These are phyloP conservation scores for Minunthozetes semirufus DNA, from an alignment of 2,888 invertebrate species.

Conservation along the genomic window DNA sequence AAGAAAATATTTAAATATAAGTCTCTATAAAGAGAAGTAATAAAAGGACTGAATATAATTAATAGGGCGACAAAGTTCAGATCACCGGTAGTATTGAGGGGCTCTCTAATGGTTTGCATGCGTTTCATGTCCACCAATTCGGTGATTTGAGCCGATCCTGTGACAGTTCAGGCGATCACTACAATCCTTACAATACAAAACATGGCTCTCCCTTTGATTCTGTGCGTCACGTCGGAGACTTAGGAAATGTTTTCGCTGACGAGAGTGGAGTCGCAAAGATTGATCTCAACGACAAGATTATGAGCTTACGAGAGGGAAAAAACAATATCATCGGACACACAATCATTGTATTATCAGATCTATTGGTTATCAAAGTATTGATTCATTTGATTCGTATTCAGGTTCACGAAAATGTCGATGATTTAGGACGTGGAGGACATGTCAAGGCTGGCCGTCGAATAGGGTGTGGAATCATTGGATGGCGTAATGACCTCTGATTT, in stretches of 20 bases:
- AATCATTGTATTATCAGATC: too few relatives aligned
- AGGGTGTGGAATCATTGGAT: too few relatives aligned
- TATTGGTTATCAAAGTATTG: too few relatives aligned
- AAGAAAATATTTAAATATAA: too few relatives aligned
- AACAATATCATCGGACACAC: conserved; percentile 66
- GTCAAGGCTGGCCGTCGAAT: too few relatives aligned
- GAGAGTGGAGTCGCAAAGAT: conserved; percentile 61
- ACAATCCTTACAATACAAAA: conserved; percentile 71
- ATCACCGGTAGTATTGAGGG: conserved; percentile 74
- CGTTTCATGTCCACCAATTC: conserved; percentile 93
- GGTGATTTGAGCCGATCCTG: conserved; percentile 92
- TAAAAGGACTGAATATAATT: too few relatives aligned
- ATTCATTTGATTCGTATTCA: too few relatives aligned
- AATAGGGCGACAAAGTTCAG: conserved; percentile 44
- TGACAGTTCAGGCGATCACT: conserved; percentile 88
- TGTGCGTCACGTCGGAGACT: conserved; percentile 36
- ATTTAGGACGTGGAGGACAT: too few relatives aligned
- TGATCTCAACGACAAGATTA: conserved; percentile 57
- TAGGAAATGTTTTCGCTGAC: conserved; percentile 67
- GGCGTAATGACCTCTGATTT: too few relatives aligned
- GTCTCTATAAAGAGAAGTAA: too few relatives aligned
- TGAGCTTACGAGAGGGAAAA: conserved; percentile 59
- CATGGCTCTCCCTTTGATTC: conserved; percentile 52
- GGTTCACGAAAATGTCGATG: too few relatives aligned
- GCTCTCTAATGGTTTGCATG: conserved; percentile 67